Base-by-base conservation (phyloP, 2,888 invertebrate species). In the Phaonia tiefii region DNA sequence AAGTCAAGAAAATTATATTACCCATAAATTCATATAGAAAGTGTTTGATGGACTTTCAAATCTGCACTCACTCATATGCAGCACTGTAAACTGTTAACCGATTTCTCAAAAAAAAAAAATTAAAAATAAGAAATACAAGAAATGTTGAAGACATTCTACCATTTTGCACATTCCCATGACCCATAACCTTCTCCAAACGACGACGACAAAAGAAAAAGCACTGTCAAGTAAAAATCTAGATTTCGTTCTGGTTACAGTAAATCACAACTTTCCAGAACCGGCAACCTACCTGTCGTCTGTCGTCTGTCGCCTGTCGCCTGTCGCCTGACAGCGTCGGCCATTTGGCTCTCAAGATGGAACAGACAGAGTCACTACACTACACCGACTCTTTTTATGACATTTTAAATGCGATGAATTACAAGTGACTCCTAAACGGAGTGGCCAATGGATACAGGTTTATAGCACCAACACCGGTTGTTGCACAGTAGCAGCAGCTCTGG, bases 121-220 rank as follows among this genome's bases (percentile, higher is more conserved):
- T 5, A 31, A 31, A 31, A 31, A 31, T 5, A 31, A 31, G 4
- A 8, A 31, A 3, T 31, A 31, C 31, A 31, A n/a, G n/a, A n/a
- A n/a, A 31, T 31, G 31, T 31, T 8, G 31, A 31, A 25, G 25
- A 8, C 22, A 54, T 22, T 22, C 42, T 42, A 17, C 20, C 22
- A 42, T n/a, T n/a, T n/a, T n/a, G n/a, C n/a, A n/a, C n/a, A n/a
- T 63, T 63, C 63, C 63, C 63, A 63, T 63, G 63, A 63, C 63
- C 63, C 63, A 63, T 63, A 63, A 42, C 63, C 63, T 39, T 42
- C 39, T 8, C 5, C 63, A 63, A 39, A 5, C 31, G 8, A 20
- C 1, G 20, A 31, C 22, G 17, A 22, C 25, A 13, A n/a, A 25
- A 54, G 22, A 54, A 54, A 54, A 26, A n/a, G 11, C 60, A 39